phyloP scores from a whole-genome alignment of 2,797 vertebrate genomes.

The Poecile montanus region DNA sequence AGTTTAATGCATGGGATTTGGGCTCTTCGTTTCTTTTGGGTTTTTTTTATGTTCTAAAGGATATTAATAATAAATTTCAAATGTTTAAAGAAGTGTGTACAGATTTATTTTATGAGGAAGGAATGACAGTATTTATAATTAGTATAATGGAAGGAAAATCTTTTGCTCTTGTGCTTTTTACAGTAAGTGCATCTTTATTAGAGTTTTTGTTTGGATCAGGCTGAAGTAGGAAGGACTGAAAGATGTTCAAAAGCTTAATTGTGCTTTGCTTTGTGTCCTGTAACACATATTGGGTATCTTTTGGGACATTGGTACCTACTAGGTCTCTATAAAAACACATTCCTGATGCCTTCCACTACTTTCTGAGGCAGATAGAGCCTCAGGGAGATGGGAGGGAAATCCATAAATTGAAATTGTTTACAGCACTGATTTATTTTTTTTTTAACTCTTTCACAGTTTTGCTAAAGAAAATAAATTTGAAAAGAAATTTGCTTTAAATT shows the following conservation, averaged over 20 bases:
- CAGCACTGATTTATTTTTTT: background rate
- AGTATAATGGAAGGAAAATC: background rate
- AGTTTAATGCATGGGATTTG: background rate
- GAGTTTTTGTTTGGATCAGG: background rate
- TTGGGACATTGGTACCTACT: background rate
- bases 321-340: background rate
- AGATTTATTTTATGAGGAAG: background rate
- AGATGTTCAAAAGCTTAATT: background rate
- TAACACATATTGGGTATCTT: background rate
- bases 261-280: background rate
- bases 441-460: background rate
- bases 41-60: background rate
- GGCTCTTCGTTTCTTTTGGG: background rate
- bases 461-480: background rate
- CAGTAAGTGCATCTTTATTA: background rate
- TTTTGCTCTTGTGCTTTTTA: background rate
- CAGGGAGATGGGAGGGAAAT: fast-evolving
- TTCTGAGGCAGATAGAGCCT: background rate
- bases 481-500: background rate
- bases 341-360: background rate
- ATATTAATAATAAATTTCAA: background rate
- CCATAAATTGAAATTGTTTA: background rate
- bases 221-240: background rate
- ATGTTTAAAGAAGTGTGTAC: background rate
- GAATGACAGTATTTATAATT: background rate